phyloP scores from a whole-genome alignment of 2,888 invertebrate genomes.

The Pyralis farinalis region DNA sequence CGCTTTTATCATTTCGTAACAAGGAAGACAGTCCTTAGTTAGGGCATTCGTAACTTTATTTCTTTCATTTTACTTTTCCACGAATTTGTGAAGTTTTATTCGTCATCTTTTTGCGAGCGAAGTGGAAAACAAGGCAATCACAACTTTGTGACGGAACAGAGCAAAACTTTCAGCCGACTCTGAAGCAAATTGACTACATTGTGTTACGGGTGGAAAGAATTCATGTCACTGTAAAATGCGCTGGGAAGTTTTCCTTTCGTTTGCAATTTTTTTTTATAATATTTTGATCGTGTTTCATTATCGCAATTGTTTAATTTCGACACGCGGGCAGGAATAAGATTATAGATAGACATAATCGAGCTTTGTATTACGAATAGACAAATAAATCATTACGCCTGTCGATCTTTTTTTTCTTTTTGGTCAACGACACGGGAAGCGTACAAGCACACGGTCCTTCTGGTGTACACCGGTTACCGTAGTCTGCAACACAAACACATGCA shows the following conservation, averaged over 20 bases:
- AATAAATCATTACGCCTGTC: too few species aligned
- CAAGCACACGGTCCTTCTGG: too few species aligned
- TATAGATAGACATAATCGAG: too few species aligned
- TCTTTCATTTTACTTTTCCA: slow-evolving; percentile 23
- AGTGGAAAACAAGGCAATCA: slow-evolving; percentile 69
- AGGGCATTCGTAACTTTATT: slow-evolving; percentile 17
- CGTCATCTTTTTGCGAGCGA: slow-evolving; percentile 50
- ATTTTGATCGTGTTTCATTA: too few species aligned
- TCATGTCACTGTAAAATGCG: slow-evolving; percentile 21
- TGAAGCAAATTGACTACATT: slow-evolving; percentile 64
- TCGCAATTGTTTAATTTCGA: too few species aligned
- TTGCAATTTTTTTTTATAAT: too few species aligned
- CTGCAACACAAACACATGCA: too few species aligned
- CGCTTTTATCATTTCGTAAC: slow-evolving; percentile 11
- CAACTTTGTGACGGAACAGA: slow-evolving; percentile 52
- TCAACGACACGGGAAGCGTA: too few species aligned
- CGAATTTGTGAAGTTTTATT: slow-evolving; percentile 48
- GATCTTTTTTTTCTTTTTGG: too few species aligned
- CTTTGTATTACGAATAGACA: too few species aligned
- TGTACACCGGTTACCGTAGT: too few species aligned
- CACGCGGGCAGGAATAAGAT: too few species aligned
- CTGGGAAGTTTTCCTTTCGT: slow-evolving; percentile 25
- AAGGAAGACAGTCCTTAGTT: slow-evolving; percentile 14
- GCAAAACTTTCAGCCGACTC: slow-evolving; percentile 48
- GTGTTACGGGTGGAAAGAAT: slow-evolving; percentile 39